Conservation (phyloP, 1,140 invertebrate genomes). For the Procambarus virginalis region DNA sequence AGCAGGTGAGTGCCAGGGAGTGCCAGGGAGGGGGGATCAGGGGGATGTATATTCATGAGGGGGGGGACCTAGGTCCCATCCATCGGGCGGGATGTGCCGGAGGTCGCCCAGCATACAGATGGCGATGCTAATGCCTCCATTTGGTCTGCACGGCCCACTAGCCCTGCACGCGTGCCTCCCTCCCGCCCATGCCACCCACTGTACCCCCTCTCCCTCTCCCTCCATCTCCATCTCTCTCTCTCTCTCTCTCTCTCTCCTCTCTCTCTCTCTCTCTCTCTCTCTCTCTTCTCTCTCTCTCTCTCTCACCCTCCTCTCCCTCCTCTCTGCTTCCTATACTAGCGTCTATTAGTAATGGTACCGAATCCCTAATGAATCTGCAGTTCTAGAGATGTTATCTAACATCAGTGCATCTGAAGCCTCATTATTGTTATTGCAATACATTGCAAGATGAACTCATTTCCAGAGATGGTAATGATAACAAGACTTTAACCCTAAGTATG, state of each 20-base stretch:
- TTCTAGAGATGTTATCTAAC: no score
- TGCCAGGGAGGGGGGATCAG: not conserved
- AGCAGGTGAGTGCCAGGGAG: not conserved
- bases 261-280: no score
- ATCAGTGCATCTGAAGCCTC: no score
- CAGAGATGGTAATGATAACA: no score
- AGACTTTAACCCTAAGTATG: no score
- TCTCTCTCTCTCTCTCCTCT: not conserved
- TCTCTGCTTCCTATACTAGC: no score
- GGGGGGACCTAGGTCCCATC: not conserved
- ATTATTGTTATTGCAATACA: no score
- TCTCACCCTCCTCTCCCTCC: no score
- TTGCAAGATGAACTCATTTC: no score
- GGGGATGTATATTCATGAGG: constrained; percentile 3
- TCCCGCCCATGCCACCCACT: not conserved
- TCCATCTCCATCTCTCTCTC: not conserved
- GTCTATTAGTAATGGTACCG: no score
- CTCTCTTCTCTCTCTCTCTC: no score
- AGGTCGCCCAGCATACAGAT: not conserved
- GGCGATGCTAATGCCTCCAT: not conserved
- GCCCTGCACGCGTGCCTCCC: not conserved
- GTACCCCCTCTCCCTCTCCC: not conserved
- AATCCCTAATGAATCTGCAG: no score
- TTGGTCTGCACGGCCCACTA: not conserved
- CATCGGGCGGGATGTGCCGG: not conserved